Conservation (phyloP, 2,888 invertebrate species). For the Phanerotoma sp. region DNA sequence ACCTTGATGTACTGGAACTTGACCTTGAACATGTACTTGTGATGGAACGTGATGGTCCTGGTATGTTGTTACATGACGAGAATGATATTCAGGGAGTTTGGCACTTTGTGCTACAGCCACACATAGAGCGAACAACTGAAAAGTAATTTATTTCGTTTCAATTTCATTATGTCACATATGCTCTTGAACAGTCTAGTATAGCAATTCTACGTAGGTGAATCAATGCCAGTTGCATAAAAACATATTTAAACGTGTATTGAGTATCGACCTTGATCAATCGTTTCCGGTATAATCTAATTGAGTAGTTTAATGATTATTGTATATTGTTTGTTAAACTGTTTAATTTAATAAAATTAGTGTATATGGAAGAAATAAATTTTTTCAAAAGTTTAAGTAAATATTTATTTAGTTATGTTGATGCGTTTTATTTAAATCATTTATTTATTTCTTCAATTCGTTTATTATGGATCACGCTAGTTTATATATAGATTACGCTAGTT, state of each 20-base stretch:
- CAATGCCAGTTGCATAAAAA: constrained; percentile 24
- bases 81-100: constrained; percentile 1
- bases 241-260: constrained; percentile 2
- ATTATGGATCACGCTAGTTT: too few species aligned
- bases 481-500: too few species aligned
- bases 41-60: not conserved
- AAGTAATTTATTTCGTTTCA: constrained; percentile 3
- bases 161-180: constrained; percentile 19
- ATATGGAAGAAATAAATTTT: too few species aligned
- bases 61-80: not conserved
- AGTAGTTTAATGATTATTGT: not conserved
- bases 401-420: too few species aligned
- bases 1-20: constrained; percentile 4
- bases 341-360: not conserved
- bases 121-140: constrained; percentile 16
- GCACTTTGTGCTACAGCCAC: constrained; percentile 10
- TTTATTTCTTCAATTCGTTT: too few species aligned
- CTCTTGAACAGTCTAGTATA: constrained; percentile 3
- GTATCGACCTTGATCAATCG: constrained; percentile 16
- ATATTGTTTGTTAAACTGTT: not conserved
- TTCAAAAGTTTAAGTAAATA: too few species aligned
- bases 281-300: constrained; percentile 12
- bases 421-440: too few species aligned
- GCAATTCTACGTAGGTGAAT: constrained; percentile 21
- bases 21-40: not conserved